Evolutionary conservation across 2,113 vertebrate species (phyloP), one percentile per base, ranked within the genome.

Genomic region (Notarius quadriscutis): DNA sequence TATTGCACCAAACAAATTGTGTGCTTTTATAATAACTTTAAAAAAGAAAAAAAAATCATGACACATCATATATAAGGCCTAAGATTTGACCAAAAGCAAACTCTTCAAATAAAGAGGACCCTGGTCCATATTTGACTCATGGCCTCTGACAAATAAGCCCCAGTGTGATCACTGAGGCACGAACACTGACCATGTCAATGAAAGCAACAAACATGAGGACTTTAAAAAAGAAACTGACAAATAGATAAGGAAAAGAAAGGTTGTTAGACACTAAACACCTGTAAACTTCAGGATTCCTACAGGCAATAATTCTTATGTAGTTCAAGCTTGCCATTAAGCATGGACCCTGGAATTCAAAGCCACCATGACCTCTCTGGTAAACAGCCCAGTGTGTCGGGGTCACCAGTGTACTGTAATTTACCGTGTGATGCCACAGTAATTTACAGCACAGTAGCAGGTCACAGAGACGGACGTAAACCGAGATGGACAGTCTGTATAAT

Each of bases 351-450:
- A 58, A 22, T 22, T 81, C 27, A 62, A 87, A 53, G 41, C 34
- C 6, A 53, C 20, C 74, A n/a, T 82, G 86, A 71, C 51, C 1
- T 69, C 25, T 78, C 17, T 4, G 62, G n/a, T 34, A 48, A 78
- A 77, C 84, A 85, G 51, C 50, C n/a, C 50, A 81, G 77, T 67
- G 41, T 18, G 72, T 75, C 57, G 11, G 41, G 27, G 72, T 60
- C 27, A 17, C 41, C 71, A 86, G 69, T 50, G 41, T 34, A 14
- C 55, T 84, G 65, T 87, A 87, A 89, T 89, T 63, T 58, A 87
- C n/a, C 63, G 69, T 83, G 62, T 3, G 53, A 86, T 34, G 78
- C 78, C n/a, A 53, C 11, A 25, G 62, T 71, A 71, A 83, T 88
- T 85, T 57, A 77, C 57, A 48, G 74, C 27, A 41, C 84, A 48